Evolutionary conservation across 53 echinoderm and acorn worm genomes (phyloP).

Genomic region (Actinopyga echinites): DNA sequence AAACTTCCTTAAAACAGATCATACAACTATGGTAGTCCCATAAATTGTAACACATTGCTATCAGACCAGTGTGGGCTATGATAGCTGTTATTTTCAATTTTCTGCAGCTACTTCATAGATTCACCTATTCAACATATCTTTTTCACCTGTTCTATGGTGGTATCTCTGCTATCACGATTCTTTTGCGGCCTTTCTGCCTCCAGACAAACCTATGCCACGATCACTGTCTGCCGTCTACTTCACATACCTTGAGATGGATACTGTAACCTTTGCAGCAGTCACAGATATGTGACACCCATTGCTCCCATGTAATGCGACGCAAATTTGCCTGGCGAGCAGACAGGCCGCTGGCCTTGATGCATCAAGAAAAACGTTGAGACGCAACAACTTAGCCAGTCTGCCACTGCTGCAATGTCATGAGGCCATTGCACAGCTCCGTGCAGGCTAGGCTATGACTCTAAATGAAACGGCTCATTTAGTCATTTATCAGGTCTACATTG

Average conservation of each 20-base stretch:
- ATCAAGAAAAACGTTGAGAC: neutral
- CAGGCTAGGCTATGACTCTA: neutral
- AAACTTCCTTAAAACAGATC: too few species aligned
- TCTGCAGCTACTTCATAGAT: too few species aligned
- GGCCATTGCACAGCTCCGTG: constrained; percentile 3
- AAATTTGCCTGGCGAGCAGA: constrained; percentile 20
- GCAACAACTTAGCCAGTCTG: constrained; percentile 34
- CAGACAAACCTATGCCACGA: too few species aligned
- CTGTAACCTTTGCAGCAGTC: constrained; percentile 7
- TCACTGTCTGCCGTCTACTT: too few species aligned
- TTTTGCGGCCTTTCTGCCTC: too few species aligned
- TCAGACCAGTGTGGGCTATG: too few species aligned
- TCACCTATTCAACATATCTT: too few species aligned
- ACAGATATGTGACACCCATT: constrained; percentile 23
- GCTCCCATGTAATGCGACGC: constrained; percentile 12
- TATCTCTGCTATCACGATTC: too few species aligned
- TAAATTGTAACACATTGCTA: too few species aligned
- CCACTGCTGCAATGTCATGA: constrained; percentile 24
- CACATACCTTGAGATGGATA: neutral
- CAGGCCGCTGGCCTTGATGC: constrained; percentile 28
- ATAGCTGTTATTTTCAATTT: too few species aligned
- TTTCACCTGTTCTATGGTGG: too few species aligned
- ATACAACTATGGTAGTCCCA: too few species aligned
- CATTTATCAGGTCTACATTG: constrained; percentile 27
- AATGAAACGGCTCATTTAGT: constrained; percentile 39